Conservation (phyloP, 2,797 vertebrate genomes). For the Streptopelia turtur region DNA sequence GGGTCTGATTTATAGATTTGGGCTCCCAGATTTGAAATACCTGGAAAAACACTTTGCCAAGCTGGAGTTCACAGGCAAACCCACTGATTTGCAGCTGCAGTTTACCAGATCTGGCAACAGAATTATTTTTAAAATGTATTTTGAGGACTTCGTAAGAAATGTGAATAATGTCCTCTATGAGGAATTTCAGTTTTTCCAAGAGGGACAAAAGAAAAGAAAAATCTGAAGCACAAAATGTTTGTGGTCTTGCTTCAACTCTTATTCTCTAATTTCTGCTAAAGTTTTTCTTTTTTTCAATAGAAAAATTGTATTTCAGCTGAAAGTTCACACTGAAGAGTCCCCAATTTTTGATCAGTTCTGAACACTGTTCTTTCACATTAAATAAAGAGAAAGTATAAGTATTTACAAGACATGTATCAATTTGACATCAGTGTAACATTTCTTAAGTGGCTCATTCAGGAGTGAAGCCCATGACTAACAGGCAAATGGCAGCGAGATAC, state of each 20-base stretch:
- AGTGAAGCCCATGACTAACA: conserved; percentile 64
- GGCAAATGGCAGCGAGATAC: conserved; percentile 62
- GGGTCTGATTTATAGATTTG: neutral
- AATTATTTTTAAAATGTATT: neutral
- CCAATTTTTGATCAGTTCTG: neutral
- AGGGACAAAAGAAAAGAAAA: neutral
- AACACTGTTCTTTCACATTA: neutral
- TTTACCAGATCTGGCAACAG: neutral
- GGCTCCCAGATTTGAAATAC: neutral
- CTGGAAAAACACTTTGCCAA: neutral
- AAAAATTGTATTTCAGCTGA: neutral
- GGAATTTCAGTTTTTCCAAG: neutral
- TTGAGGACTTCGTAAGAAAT: neutral
- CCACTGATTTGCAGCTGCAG: neutral
- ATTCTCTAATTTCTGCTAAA: neutral
- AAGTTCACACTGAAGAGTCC: neutral
- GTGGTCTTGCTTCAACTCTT: neutral
- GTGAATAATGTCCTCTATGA: neutral
- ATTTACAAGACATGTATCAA: conserved; percentile 60
- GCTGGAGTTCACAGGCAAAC: neutral
- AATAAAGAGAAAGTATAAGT: conserved; percentile 55
- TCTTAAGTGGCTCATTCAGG: conserved; percentile 63
- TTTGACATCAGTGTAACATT: conserved; percentile 62
- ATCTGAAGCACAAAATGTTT: neutral
- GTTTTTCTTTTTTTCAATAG: neutral